phyloP scores from a whole-genome alignment of 2,888 invertebrate genomes.

The Dasypolia templi region DNA sequence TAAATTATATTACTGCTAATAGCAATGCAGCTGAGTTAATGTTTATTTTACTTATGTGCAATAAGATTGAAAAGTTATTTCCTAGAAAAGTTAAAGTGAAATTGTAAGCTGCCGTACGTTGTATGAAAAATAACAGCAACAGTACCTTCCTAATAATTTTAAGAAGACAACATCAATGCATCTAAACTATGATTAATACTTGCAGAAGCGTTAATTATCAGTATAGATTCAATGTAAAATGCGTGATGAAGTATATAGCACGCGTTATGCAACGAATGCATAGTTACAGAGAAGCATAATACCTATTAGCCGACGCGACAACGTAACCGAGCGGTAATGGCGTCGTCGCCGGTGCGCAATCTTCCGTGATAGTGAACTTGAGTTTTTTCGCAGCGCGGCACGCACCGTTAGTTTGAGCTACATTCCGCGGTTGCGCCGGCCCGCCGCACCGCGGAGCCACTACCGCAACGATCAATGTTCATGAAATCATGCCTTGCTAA shows the following conservation, averaged over 20 bases:
- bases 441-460: slow-evolving; percentile 82
- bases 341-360: slow-evolving; percentile 82
- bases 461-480: slow-evolving; percentile 69
- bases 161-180: neutral
- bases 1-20: neutral
- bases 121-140: neutral
- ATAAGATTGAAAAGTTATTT: neutral
- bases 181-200: slow-evolving; percentile 4
- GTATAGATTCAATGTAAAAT: slow-evolving; percentile 47
- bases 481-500: slow-evolving; percentile 63
- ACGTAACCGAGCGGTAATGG: slow-evolving; percentile 87
- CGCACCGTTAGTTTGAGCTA: slow-evolving; percentile 89
- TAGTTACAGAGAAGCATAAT: slow-evolving; percentile 78
- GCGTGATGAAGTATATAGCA: slow-evolving; percentile 63
- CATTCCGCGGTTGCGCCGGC: slow-evolving; percentile 86
- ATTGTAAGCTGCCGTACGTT: neutral
- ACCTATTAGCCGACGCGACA: slow-evolving; percentile 77
- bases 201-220: slow-evolving; percentile 38
- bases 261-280: slow-evolving; percentile 78
- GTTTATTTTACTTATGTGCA: neutral
- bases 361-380: slow-evolving; percentile 90
- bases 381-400: slow-evolving; percentile 87
- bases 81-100: neutral
- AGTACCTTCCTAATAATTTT: slow-evolving; percentile 1
- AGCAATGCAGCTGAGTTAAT: neutral